Conservation (phyloP, 2,888 invertebrate species). For the Endomychus coccineus region DNA sequence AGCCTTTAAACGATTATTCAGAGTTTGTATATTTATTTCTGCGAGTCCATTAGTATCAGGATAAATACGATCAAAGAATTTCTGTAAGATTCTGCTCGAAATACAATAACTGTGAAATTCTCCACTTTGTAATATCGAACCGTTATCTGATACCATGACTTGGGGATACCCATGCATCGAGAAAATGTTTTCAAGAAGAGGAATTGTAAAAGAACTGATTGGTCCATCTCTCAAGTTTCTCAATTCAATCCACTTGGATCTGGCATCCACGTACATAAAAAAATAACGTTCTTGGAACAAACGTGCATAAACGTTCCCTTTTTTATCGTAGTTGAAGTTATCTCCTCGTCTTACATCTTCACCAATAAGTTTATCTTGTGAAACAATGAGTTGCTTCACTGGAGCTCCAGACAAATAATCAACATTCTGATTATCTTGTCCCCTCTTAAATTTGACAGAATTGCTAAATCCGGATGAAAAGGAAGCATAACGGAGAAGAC, state of each 20-base stretch:
- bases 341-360: no score
- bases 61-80: not conserved
- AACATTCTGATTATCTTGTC: no score
- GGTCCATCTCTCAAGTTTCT: not conserved
- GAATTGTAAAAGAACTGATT: not conserved
- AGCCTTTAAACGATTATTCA: not conserved
- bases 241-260: not conserved
- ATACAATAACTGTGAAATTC: no score
- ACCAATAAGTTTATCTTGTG: no score
- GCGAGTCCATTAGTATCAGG: not conserved
- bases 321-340: no score
- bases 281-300: not conserved
- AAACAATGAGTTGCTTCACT: no score
- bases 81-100: not conserved
- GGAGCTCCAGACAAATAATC: no score
- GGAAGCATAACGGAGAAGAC: no score
- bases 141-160: not conserved
- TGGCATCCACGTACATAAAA: no score
- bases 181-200: not conserved
- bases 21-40: not conserved
- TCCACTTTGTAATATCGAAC: not conserved
- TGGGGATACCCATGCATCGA: not conserved
- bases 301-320: no score
- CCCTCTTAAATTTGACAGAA: no score
- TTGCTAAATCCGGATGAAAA: no score